Evolutionary conservation across 1,140 invertebrate genomes (phyloP).

Genomic region (Diorhabda carinulata): DNA sequence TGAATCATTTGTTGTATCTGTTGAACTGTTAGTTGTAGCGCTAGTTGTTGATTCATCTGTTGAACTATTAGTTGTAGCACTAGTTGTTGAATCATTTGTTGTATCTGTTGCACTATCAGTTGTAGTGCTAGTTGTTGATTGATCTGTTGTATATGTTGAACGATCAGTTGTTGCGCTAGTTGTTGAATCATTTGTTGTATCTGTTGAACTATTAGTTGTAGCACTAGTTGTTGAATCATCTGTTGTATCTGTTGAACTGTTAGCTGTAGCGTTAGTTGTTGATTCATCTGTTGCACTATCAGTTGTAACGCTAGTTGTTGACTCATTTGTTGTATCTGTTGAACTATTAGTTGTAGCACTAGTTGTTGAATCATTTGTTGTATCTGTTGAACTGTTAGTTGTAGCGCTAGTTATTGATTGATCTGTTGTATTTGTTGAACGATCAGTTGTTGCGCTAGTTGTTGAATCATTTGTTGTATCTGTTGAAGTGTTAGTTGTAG

Average conservation of each 20-base stretch:
- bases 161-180: neutral
- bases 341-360: neutral
- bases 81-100: neutral
- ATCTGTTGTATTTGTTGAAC: neutral
- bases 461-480: neutral
- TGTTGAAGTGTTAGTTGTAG: neutral
- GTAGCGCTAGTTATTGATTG: neutral
- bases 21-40: neutral
- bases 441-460: neutral
- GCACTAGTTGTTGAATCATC: neutral
- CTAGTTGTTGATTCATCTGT: neutral
- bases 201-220: neutral
- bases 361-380: neutral
- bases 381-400: neutral
- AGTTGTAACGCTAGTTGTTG: neutral
- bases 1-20: neutral
- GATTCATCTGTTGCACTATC: neutral
- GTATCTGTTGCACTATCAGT: neutral
- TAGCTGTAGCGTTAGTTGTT: neutral
- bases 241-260: neutral
- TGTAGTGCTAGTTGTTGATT: neutral
- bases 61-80: neutral
- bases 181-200: neutral
- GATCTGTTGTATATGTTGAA: neutral
- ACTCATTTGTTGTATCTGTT: neutral